These are phyloP conservation scores for Tragelaphus strepsiceros DNA, from an alignment of 2,113 vertebrate genomes.

Conservation along the genomic window DNA sequence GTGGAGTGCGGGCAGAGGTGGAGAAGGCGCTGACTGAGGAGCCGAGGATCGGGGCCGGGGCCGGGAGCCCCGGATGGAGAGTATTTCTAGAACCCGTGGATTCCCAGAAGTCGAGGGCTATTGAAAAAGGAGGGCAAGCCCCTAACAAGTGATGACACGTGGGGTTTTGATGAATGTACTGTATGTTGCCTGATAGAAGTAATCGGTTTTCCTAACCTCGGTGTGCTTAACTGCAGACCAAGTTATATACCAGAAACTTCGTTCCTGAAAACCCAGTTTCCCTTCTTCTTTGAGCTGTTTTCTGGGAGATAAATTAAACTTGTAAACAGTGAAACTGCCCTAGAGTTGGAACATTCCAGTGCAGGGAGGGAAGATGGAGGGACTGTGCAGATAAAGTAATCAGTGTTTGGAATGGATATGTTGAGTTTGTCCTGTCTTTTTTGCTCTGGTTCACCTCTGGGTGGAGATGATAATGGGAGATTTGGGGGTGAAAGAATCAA, in stretches of 20 bases:
- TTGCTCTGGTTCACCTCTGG: neutral
- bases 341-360: neutral
- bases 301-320: conserved; percentile 11
- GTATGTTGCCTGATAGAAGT: neutral
- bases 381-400: neutral
- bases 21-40: neutral
- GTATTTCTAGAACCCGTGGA: neutral
- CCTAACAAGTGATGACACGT: neutral
- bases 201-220: neutral
- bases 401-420: neutral
- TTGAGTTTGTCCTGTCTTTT: conserved; percentile 8
- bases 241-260: neutral
- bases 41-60: neutral
- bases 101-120: neutral
- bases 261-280: neutral
- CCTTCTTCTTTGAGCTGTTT: neutral
- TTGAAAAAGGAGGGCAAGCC: neutral
- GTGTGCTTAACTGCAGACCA: neutral
- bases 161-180: neutral
- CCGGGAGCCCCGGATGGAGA: neutral
- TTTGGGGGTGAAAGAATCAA: neutral
- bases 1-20: neutral
- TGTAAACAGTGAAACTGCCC: neutral
- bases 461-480: neutral
- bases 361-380: neutral